A percentile compares a stretch with the other conserved stretches of the same genome.
phyloP scores from a whole-genome alignment of 2,797 vertebrate genomes.

The Xiphophorus birchmanni region DNA sequence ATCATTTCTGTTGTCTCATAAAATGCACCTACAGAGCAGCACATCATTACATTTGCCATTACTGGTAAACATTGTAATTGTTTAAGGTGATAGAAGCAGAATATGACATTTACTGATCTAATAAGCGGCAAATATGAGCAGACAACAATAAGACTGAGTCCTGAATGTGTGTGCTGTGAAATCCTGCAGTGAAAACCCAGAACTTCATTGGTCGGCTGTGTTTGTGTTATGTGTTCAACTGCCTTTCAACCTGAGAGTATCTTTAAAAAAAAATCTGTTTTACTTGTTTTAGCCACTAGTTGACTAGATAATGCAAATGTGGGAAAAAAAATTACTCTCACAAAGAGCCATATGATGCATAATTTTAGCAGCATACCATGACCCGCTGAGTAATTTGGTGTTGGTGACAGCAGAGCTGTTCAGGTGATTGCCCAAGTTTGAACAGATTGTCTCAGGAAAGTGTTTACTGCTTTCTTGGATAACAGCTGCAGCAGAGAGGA shows the following conservation, averaged over 20 bases:
- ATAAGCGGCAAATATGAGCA: background rate
- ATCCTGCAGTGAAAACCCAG: background rate
- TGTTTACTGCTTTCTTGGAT: background rate
- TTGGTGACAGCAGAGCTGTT: background rate
- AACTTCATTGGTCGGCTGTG: background rate
- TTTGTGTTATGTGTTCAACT: background rate
- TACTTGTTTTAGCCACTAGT: background rate
- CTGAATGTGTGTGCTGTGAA: background rate
- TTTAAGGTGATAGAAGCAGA: background rate
- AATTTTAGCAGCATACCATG: background rate
- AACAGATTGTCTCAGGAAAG: background rate
- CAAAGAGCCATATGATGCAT: background rate
- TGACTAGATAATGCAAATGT: background rate
- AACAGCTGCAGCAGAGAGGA: slow-evolving; percentile 3
- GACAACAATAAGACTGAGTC: background rate
- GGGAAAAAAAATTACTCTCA: background rate
- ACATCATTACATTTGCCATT: background rate
- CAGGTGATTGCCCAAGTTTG: background rate
- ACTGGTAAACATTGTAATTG: background rate
- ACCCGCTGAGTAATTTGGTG: background rate
- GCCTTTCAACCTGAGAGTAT: background rate
- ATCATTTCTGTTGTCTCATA: background rate
- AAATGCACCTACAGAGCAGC: background rate
- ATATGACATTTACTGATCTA: background rate
- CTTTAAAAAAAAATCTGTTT: background rate